A percentile compares a stretch with the other conserved stretches of the same genome.
phyloP scores from a whole-genome alignment of 2,113 vertebrate genomes.

The Psephotus haematonotus region DNA sequence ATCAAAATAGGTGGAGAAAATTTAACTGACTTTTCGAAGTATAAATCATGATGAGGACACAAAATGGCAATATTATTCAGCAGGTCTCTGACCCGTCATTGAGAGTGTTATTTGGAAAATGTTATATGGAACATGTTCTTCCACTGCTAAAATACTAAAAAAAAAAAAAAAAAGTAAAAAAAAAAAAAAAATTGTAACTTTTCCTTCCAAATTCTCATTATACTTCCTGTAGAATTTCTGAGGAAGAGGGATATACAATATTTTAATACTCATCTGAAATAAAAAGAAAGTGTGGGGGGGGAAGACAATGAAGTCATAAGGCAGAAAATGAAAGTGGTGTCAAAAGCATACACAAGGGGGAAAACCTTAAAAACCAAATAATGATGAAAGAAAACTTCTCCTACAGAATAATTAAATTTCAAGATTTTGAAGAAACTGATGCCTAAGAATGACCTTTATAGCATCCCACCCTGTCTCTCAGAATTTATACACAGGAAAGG shows the following conservation, averaged over 20 bases:
- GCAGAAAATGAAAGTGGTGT: conserved; percentile 65
- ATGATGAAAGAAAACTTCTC: conserved; percentile 59
- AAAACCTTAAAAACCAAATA: conserved; percentile 61
- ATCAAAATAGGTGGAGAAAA: neutral
- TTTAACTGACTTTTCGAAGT: neutral
- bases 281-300: neutral
- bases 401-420: conserved; percentile 15
- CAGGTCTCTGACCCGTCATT: neutral
- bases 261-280: neutral
- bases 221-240: neutral
- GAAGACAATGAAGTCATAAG: conserved; percentile 39
- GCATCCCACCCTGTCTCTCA: neutral
- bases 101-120: neutral
- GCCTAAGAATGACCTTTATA: neutral
- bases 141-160: neutral
- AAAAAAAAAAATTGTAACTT: neutral
- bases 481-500: neutral
- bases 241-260: neutral
- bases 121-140: neutral
- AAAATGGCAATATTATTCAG: neutral
- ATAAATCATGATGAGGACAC: neutral
- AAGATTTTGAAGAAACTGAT: conserved; percentile 33
- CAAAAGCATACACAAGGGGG: conserved; percentile 16
- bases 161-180: neutral
- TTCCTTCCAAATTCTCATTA: neutral